Percentiles rank a stretch among this genome's conserved stretches.
Conservation (phyloP, 2,888 invertebrate species). For the Agrotis segetum region DNA sequence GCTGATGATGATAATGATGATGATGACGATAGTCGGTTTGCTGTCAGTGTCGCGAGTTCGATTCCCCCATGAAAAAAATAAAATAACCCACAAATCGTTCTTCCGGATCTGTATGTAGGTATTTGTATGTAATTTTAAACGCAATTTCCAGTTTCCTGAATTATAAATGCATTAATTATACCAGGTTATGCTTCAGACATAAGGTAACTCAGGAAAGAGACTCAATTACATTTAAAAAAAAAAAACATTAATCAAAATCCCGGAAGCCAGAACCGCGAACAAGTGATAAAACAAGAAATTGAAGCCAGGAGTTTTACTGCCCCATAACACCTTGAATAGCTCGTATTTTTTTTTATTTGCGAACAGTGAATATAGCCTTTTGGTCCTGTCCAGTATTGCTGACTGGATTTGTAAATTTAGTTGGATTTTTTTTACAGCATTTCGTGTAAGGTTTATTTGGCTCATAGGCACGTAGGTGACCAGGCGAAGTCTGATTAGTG, state of each 20-base stretch:
- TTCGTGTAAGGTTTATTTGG: conserved; percentile 20
- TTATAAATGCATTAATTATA: too few species aligned
- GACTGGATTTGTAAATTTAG: conserved; percentile 67
- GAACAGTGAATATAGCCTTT: conserved; percentile 70
- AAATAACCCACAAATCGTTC: too few species aligned
- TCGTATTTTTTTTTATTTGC: conserved; percentile 74
- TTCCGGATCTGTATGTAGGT: too few species aligned
- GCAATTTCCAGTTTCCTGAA: neutral
- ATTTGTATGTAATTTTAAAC: too few species aligned
- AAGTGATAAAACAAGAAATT: conserved; percentile 71
- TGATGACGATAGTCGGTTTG: too few species aligned
- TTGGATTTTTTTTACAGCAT: conserved; percentile 26
- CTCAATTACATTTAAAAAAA: neutral
- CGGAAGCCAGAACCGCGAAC: conserved; percentile 19
- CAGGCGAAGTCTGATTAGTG: too few species aligned
- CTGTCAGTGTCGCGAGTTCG: too few species aligned
- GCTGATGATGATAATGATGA: too few species aligned
- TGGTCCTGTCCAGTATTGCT: conserved; percentile 65
- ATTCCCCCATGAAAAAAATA: too few species aligned
- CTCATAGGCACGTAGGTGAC: conserved; percentile 17
- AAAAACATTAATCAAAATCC: conserved; percentile 43
- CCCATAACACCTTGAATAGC: conserved; percentile 71
- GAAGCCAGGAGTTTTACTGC: conserved; percentile 70
- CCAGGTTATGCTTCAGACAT: too few species aligned
- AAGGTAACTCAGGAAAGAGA: too few species aligned